These are phyloP conservation scores for Epinephelus malabaricus DNA, from an alignment of 2,797 vertebrate genomes.

Conservation along the genomic window DNA sequence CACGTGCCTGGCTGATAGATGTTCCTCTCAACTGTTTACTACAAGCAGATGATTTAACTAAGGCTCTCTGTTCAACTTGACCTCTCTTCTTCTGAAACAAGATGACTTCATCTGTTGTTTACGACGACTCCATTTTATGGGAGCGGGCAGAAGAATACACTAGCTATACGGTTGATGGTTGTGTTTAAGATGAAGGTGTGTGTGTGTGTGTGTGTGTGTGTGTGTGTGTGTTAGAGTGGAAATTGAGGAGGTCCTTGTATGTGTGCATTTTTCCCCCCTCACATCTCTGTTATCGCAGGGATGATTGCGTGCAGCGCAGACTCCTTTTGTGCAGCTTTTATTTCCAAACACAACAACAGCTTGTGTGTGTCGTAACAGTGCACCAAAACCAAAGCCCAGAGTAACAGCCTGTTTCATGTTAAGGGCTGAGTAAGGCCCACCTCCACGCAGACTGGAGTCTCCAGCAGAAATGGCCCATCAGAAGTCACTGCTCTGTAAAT, in stretches of 20 bases:
- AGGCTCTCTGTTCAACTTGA: constrained; percentile 74
- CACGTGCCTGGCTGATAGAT: constrained; percentile 85
- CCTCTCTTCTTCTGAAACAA: constrained; percentile 75
- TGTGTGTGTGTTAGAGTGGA: constrained; percentile 23
- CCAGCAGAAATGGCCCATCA: constrained; percentile 82
- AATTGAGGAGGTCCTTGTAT: constrained; percentile 27
- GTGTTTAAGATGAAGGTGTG: constrained; percentile 32
- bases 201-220: constrained; percentile 7
- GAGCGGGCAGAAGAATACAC: constrained; percentile 54
- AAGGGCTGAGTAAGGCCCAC: constrained; percentile 63
- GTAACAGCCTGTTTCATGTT: constrained; percentile 78
- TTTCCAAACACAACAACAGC: constrained; percentile 60
- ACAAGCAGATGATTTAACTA: constrained; percentile 85
- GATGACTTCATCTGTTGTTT: constrained; percentile 83
- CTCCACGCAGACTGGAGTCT: constrained; percentile 74
- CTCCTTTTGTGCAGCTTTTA: constrained; percentile 51
- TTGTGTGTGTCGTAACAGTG: constrained; percentile 50
- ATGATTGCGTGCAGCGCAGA: constrained; percentile 38
- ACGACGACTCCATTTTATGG: constrained; percentile 78
- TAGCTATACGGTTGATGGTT: constrained; percentile 32
- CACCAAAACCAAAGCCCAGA: constrained; percentile 62
- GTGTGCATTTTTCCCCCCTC: constrained; percentile 1
- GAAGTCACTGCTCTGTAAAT: constrained; percentile 82
- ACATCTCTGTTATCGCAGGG: constrained; percentile 25
- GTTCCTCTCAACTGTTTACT: constrained; percentile 85